A percentile compares a stretch with the other conserved stretches of the same genome.
These are phyloP conservation scores for Catharus ustulatus DNA, from an alignment of 2,797 vertebrate genomes.

Conservation along the genomic window DNA sequence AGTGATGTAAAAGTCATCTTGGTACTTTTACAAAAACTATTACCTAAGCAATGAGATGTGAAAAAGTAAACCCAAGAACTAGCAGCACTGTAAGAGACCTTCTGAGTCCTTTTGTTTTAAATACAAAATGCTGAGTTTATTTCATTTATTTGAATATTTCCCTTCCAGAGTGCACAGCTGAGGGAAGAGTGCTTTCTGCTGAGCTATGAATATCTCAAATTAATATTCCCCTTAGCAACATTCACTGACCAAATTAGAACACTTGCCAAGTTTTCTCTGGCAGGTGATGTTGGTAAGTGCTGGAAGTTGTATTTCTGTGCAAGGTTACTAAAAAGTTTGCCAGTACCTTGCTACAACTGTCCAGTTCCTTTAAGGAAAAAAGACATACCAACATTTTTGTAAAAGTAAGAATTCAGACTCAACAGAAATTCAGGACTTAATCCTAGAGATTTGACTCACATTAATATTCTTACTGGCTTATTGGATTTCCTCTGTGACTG, in stretches of 20 bases:
- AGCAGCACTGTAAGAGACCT: background rate
- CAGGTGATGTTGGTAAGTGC: slow-evolving; percentile 14
- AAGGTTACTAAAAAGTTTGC: background rate
- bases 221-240: slow-evolving; percentile 8
- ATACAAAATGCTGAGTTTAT: background rate
- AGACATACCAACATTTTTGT: background rate
- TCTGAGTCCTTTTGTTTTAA: background rate
- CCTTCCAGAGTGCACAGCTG: background rate
- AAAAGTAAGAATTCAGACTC: background rate
- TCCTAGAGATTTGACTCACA: background rate
- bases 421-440: slow-evolving; percentile 3
- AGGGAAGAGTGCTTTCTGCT: slow-evolving; percentile 25
- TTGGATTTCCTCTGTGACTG: background rate
- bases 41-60: background rate
- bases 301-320: background rate
- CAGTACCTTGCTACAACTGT: background rate
- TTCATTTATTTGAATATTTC: slow-evolving; percentile 1
- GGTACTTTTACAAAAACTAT: background rate
- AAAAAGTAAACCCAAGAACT: background rate
- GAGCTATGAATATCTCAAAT: slow-evolving; percentile 31
- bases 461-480: background rate
- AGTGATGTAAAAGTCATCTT: background rate
- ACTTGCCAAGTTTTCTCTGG: slow-evolving; percentile 37
- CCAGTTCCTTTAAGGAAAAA: background rate
- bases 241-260: slow-evolving; percentile 24